These are phyloP conservation scores for Aspiorhynchus laticeps DNA, from an alignment of 2,113 vertebrate species.

Conservation along the genomic window DNA sequence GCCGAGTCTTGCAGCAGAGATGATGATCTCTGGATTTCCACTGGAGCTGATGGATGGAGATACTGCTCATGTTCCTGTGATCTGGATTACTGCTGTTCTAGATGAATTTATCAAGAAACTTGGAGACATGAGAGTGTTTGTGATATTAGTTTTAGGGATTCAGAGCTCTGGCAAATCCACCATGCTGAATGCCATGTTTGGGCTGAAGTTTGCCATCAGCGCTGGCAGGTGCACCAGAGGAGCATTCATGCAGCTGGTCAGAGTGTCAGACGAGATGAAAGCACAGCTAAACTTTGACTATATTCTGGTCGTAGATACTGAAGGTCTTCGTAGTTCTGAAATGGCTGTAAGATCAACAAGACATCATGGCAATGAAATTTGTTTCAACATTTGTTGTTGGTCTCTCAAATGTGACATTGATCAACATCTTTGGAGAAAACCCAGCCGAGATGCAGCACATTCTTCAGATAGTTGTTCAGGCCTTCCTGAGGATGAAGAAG, in stretches of 20 bases:
- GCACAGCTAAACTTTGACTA: conserved; percentile 31
- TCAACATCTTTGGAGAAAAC: no score
- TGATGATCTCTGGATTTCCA: no score
- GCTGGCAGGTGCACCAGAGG: conserved; percentile 75
- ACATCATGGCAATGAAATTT: no score
- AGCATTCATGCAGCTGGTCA: conserved; percentile 58
- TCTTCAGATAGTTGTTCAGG: no score
- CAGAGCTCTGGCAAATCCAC: conserved; percentile 62
- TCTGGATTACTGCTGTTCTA: conserved; percentile 63
- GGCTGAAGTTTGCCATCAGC: conserved; percentile 75
- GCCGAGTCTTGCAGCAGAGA: no score
- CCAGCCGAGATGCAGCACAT: no score
- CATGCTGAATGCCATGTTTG: conserved; percentile 14
- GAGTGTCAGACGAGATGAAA: conserved; percentile 50
- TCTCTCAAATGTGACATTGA: no score
- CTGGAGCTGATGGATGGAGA: no score
- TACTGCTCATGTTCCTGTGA: no score
- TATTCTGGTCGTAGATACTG: no score
- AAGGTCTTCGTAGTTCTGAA: conserved; percentile 58
- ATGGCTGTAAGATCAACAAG: conserved; percentile 54
- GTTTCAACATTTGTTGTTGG: no score
- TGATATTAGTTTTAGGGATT: conserved; percentile 78
- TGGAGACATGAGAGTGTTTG: conserved; percentile 74
- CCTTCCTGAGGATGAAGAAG: no score
- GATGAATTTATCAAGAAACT: conserved; percentile 72